Evolutionary conservation across 2,113 vertebrate species (phyloP).

Genomic region (Scopus umbretta): DNA sequence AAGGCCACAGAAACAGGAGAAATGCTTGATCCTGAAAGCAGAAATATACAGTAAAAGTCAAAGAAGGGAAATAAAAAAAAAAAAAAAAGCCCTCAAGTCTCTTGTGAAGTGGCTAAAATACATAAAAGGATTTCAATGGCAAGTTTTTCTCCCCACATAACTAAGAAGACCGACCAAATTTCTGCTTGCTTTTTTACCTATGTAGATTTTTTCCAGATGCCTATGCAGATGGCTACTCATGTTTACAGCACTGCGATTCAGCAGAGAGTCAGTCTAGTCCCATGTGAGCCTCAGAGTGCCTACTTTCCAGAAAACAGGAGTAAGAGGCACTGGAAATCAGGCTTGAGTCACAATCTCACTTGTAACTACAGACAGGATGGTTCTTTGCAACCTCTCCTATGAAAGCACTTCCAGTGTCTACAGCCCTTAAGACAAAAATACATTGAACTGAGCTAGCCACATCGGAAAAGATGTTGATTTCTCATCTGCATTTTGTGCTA

Average conservation of each 20-base stretch:
- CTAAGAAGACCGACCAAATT: background rate
- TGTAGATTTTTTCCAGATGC: background rate
- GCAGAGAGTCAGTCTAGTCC: background rate
- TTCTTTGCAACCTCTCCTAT: background rate
- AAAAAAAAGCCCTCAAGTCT: background rate
- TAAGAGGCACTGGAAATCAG: background rate
- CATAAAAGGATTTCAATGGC: background rate
- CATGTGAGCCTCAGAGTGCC: background rate
- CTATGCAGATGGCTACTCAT: fast-evolving
- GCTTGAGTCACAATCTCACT: background rate
- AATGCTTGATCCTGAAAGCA: background rate
- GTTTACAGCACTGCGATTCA: background rate
- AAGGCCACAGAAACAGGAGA: background rate
- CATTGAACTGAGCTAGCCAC: background rate
- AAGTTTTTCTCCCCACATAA: background rate
- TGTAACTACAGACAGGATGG: background rate
- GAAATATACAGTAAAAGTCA: background rate
- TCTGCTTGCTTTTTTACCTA: background rate
- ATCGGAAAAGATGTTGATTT: background rate
- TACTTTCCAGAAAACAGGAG: background rate
- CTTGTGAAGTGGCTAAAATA: background rate
- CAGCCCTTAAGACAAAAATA: background rate
- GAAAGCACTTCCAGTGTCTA: background rate
- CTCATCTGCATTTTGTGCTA: background rate
- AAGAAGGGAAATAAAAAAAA: background rate